Percentiles rank a stretch among this genome's conserved stretches.
phyloP scores from a whole-genome alignment of 2,888 invertebrate genomes.

The Erpobdella octoculata region DNA sequence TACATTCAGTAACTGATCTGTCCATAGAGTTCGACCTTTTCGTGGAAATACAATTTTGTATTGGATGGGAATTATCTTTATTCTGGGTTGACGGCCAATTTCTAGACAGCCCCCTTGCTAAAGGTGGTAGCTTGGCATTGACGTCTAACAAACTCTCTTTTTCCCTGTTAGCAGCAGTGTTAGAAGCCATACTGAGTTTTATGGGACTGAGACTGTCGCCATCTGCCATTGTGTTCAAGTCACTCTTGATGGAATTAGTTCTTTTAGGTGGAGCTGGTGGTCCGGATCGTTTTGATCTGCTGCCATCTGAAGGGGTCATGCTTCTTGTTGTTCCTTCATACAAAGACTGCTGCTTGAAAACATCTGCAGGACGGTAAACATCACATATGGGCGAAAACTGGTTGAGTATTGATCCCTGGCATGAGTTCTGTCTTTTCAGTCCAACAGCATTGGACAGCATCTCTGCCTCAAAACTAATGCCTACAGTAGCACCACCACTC shows the following conservation, averaged over 20 bases:
- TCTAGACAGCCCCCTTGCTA: constrained; percentile 4
- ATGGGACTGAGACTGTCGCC: background rate
- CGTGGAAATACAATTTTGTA: background rate
- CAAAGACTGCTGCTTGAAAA: background rate
- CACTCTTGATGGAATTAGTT: constrained; percentile 50
- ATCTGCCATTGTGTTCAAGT: background rate
- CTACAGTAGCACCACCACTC: background rate
- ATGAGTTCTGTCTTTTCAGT: constrained; percentile 24
- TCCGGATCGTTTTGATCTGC: constrained; percentile 26
- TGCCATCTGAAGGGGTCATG: background rate
- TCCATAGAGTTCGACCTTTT: background rate
- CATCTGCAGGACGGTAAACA: background rate
- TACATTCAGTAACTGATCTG: constrained; percentile 63
- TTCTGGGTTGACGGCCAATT: background rate
- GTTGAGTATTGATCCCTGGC: background rate
- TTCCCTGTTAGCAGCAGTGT: background rate
- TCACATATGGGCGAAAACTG: background rate
- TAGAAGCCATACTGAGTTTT: background rate
- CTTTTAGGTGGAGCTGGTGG: constrained; percentile 56
- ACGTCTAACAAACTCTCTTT: background rate
- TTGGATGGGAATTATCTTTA: background rate
- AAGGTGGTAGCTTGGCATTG: constrained; percentile 12
- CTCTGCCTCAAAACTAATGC: background rate
- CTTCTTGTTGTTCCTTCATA: background rate
- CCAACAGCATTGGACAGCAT: background rate